A percentile compares a stretch with the other conserved stretches of the same genome.
Evolutionary conservation across 2,113 vertebrate species (phyloP).

Genomic region (rat (Rattus norvegicus)): DNA sequence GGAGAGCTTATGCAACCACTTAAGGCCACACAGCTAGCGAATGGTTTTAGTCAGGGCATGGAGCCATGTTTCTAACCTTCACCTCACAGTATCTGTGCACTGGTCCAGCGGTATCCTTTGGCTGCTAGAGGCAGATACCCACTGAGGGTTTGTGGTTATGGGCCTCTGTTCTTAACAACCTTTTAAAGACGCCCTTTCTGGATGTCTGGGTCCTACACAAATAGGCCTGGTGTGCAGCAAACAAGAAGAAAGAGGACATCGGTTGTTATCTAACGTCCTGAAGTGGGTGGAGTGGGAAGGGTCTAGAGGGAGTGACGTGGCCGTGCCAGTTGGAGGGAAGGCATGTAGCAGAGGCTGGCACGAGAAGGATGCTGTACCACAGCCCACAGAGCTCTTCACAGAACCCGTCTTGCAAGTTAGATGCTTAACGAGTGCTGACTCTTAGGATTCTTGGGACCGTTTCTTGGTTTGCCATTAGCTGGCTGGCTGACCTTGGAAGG

Average conservation of each 20-base stretch:
- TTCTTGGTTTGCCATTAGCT: background rate
- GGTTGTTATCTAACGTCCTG: background rate
- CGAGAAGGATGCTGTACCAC: background rate
- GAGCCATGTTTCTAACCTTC: background rate
- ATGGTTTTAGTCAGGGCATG: background rate
- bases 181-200: background rate
- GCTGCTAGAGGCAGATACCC: background rate
- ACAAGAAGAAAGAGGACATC: background rate
- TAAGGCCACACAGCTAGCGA: background rate
- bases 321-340: background rate
- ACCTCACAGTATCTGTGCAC: accelerated
- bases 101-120: background rate
- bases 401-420: accelerated
- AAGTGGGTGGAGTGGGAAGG: background rate
- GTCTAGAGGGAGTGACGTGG: background rate
- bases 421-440: background rate
- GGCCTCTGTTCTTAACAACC: background rate
- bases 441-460: background rate
- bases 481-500: background rate
- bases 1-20: background rate
- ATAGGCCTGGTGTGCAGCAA: background rate
- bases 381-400: accelerated
- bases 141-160: background rate
- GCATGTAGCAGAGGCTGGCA: background rate
- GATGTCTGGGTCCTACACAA: background rate